Conservation (phyloP, 2,113 vertebrate species). For the Pica pica region DNA sequence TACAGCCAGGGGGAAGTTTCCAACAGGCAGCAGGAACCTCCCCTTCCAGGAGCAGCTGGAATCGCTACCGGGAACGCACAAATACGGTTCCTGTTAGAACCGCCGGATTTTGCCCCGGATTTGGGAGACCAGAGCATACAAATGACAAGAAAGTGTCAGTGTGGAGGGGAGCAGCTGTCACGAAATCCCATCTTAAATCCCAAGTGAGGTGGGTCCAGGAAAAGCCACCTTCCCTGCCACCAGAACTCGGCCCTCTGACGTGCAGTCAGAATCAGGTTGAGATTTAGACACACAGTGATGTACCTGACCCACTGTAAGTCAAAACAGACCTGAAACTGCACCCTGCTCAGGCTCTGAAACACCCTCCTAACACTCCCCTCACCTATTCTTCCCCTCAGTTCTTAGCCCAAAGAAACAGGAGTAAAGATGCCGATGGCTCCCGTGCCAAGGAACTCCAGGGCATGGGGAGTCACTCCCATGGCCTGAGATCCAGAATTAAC, state of each 20-base stretch:
- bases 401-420: background rate
- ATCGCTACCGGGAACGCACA: accelerated
- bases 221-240: background rate
- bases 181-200: background rate
- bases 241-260: background rate
- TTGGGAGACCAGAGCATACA: background rate
- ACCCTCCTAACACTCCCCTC: background rate
- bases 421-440: background rate
- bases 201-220: background rate
- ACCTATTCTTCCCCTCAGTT: background rate
- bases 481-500: background rate
- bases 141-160: background rate
- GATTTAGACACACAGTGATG: background rate
- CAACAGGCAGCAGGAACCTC: background rate
- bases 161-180: background rate
- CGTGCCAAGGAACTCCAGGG: background rate
- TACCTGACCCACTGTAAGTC: background rate
- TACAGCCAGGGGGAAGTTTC: background rate
- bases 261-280: accelerated
- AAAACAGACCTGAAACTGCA: background rate
- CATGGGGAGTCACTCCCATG: background rate
- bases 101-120: accelerated
- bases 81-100: background rate
- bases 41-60: background rate
- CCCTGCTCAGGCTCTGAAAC: background rate